phyloP scores from a whole-genome alignment of 2,888 invertebrate species.

The Ormyrus nitidulus region DNA sequence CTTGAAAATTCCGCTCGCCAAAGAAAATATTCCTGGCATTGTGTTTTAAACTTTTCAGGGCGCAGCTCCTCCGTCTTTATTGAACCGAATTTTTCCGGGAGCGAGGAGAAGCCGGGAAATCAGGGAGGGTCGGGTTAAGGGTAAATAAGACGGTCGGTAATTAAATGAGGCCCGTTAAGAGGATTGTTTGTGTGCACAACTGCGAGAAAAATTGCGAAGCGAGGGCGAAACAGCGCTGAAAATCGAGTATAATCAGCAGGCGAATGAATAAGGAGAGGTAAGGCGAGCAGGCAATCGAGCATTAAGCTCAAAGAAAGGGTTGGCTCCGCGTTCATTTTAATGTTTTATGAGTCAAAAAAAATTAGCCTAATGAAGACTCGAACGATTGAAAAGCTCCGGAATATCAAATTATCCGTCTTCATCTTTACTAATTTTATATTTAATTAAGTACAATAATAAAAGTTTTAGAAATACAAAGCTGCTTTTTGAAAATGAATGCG shows the following conservation, averaged over 20 bases:
- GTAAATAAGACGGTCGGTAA: constrained; percentile 34
- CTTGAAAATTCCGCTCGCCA: constrained; percentile 39
- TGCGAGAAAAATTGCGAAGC: constrained; percentile 32
- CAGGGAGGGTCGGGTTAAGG: neutral
- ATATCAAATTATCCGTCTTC: too few species aligned
- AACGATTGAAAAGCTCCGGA: too few species aligned
- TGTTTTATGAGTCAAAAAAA: too few species aligned
- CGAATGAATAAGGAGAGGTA: constrained; percentile 33
- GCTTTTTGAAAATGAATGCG: too few species aligned
- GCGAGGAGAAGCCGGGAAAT: too few species aligned
- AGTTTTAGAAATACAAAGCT: too few species aligned
- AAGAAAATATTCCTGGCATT: constrained; percentile 35
- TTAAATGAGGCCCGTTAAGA: constrained; percentile 31
- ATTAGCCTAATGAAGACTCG: too few species aligned
- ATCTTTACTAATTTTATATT: too few species aligned
- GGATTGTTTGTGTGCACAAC: constrained; percentile 37
- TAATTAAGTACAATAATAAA: too few species aligned
- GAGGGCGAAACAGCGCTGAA: constrained; percentile 17
- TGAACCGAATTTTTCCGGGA: constrained; percentile 10
- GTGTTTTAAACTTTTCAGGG: constrained; percentile 3
- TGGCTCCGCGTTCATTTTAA: too few species aligned
- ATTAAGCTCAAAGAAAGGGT: constrained; percentile 38
- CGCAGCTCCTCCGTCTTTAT: neutral
- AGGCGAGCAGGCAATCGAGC: constrained; percentile 54
- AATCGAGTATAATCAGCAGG: constrained; percentile 41